A percentile compares a stretch with the other conserved stretches of the same genome.
Conservation (phyloP, 2,797 vertebrate genomes). For the Sebastes oblongus region DNA sequence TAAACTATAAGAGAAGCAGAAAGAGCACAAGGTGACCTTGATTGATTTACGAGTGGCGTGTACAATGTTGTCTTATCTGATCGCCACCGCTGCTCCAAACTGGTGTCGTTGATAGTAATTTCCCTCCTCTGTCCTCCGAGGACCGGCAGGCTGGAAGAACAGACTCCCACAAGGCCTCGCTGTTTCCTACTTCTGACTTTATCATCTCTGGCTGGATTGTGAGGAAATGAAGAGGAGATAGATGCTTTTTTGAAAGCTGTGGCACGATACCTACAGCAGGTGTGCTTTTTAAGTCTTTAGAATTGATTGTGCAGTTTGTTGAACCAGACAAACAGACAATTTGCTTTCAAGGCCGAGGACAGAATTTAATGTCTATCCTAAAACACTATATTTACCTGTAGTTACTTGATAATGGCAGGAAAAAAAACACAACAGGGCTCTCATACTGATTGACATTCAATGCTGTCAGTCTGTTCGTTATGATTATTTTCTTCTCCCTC, state of each 20-base stretch:
- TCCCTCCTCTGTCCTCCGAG: constrained; percentile 18
- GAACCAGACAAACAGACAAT: constrained; percentile 9
- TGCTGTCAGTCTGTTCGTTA: constrained; percentile 3
- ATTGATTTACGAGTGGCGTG: constrained; percentile 61
- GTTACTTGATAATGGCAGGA: constrained; percentile 41
- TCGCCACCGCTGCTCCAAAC: constrained; percentile 32
- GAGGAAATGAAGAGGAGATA: constrained; percentile 49
- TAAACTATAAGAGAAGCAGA: constrained; percentile 39
- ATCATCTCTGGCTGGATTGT: constrained; percentile 38
- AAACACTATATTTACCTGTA: constrained; percentile 27
- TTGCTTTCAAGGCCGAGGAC: constrained; percentile 12
- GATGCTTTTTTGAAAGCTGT: constrained; percentile 1
- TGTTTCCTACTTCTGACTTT: constrained; percentile 50
- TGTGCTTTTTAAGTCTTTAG: constrained; percentile 7
- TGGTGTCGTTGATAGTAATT: constrained; percentile 48
- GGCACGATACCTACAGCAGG: background rate
- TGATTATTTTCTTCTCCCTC: constrained; percentile 26
- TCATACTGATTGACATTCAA: constrained; percentile 23
- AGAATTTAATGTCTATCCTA: background rate
- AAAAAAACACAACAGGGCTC: constrained; percentile 17
- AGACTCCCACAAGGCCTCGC: constrained; percentile 44
- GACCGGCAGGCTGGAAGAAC: constrained; percentile 3
- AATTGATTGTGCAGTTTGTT: background rate
- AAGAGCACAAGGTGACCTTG: constrained; percentile 63
- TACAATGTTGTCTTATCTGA: constrained; percentile 64